Evolutionary conservation across 1,140 invertebrate genomes (phyloP).

Genomic region (Drosophila nannoptera): DNA sequence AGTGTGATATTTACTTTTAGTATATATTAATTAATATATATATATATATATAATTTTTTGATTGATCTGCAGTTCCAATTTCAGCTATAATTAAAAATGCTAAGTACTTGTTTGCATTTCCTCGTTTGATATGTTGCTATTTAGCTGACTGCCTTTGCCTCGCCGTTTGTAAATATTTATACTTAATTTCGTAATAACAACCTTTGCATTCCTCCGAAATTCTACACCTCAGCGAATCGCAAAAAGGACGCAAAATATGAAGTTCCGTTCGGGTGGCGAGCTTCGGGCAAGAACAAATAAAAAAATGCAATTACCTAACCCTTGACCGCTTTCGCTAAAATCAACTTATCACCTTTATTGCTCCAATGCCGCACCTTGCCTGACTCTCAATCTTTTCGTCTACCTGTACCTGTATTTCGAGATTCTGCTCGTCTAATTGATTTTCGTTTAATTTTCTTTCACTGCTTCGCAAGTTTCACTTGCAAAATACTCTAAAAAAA

Average conservation of each 20-base stretch:
- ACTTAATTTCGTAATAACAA: slow-evolving; percentile 69
- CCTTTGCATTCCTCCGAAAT: slow-evolving; percentile 53
- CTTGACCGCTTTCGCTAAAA: slow-evolving; percentile 40
- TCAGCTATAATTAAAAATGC: slow-evolving; percentile 34
- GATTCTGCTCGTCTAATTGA: slow-evolving; percentile 39
- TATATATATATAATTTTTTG: slow-evolving; percentile 14
- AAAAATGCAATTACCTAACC: slow-evolving; percentile 42
- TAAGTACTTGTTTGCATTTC: slow-evolving; percentile 45
- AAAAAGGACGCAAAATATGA: slow-evolving; percentile 42
- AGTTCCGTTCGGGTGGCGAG: slow-evolving; percentile 4
- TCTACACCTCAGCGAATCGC: slow-evolving; percentile 4
- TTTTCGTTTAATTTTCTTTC: slow-evolving; percentile 22
- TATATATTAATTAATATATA: background rate
- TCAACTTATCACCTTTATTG: slow-evolving; percentile 56
- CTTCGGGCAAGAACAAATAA: slow-evolving; percentile 9
- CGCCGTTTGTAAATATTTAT: slow-evolving; percentile 71
- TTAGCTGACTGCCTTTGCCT: slow-evolving; percentile 45
- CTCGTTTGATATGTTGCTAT: slow-evolving; percentile 69
- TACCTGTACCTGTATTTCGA: slow-evolving; percentile 19
- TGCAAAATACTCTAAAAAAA: slow-evolving; percentile 60
- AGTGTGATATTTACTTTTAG: slow-evolving; percentile 18
- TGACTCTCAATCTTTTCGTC: slow-evolving; percentile 4
- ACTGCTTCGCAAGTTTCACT: slow-evolving; percentile 5
- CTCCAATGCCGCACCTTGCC: background rate
- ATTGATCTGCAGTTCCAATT: slow-evolving; percentile 38